phyloP scores from a whole-genome alignment of 2,797 vertebrate species.

The Tapera naevia region DNA sequence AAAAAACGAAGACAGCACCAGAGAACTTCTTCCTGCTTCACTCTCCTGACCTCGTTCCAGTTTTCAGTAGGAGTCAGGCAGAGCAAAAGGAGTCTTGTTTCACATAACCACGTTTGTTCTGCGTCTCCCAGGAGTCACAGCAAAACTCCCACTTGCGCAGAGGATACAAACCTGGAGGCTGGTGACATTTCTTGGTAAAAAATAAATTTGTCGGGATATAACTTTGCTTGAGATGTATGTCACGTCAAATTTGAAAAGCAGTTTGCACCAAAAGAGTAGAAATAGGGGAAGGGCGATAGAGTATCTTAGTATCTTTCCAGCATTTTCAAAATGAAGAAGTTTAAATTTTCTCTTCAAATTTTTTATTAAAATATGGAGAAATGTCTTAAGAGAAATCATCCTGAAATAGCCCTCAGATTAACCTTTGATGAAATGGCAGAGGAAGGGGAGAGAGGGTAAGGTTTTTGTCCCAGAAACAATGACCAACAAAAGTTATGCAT shows the following conservation, averaged over 20 bases:
- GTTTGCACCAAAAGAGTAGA: not conserved
- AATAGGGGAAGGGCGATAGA: not conserved
- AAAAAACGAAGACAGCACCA: not conserved
- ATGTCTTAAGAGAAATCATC: not conserved
- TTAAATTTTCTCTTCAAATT: not conserved
- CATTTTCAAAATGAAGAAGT: not conserved
- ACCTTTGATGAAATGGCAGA: not conserved
- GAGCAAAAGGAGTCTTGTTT: slow-evolving; percentile 8
- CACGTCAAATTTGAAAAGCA: not conserved
- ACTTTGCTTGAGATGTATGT: not conserved
- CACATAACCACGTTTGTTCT: slow-evolving; percentile 35
- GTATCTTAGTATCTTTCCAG: not conserved
- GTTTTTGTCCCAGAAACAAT: not conserved
- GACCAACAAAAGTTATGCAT: not conserved
- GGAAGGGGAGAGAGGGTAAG: not conserved
- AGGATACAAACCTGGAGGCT: slow-evolving; percentile 5
- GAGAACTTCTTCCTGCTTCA: not conserved
- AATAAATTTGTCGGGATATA: not conserved
- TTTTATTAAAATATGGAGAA: not conserved
- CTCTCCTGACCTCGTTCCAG: not conserved
- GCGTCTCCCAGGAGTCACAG: not conserved
- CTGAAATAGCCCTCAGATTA: not conserved
- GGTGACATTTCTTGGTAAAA: slow-evolving; percentile 16
- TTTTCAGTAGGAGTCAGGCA: not conserved
- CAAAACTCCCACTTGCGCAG: slow-evolving; percentile 6